Evolutionary conservation across 2,888 invertebrate genomes (phyloP).

Genomic region (Tinea pellionella): DNA sequence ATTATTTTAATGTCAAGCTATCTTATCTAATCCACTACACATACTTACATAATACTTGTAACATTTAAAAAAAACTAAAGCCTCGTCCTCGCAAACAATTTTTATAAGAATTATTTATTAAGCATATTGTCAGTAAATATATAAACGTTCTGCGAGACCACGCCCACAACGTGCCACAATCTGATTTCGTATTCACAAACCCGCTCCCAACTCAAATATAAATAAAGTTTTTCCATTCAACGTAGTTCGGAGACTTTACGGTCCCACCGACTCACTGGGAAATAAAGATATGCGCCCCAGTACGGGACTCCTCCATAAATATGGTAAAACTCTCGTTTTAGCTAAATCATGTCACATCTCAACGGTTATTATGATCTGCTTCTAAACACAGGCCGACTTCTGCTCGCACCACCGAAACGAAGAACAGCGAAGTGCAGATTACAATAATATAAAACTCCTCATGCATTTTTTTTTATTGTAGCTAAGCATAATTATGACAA

Average conservation of each 20-base stretch:
- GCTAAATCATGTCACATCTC: not conserved
- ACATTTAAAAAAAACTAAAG: too few species aligned
- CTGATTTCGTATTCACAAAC: constrained; percentile 58
- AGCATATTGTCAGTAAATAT: constrained; percentile 1
- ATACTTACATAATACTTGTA: too few species aligned
- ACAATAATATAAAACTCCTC: too few species aligned
- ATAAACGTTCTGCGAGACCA: constrained; percentile 4
- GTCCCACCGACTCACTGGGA: constrained; percentile 39
- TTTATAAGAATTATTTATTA: too few species aligned
- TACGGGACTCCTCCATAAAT: constrained; percentile 31
- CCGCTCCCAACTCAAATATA: constrained; percentile 53
- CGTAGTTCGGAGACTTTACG: constrained; percentile 49
- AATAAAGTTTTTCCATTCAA: constrained; percentile 61
- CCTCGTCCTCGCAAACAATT: too few species aligned
- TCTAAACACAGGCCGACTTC: not conserved
- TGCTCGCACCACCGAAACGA: too few species aligned
- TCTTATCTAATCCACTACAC: too few species aligned
- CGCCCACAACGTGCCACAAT: constrained; percentile 25
- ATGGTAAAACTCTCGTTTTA: constrained; percentile 22
- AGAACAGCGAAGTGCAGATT: too few species aligned
- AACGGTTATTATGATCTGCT: not conserved
- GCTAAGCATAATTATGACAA: too few species aligned
- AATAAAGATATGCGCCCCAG: constrained; percentile 46
- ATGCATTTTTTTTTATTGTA: too few species aligned
- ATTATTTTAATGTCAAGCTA: too few species aligned